Evolutionary conservation across 2,797 vertebrate genomes (phyloP).

Genomic region (Apogon talboti): DNA sequence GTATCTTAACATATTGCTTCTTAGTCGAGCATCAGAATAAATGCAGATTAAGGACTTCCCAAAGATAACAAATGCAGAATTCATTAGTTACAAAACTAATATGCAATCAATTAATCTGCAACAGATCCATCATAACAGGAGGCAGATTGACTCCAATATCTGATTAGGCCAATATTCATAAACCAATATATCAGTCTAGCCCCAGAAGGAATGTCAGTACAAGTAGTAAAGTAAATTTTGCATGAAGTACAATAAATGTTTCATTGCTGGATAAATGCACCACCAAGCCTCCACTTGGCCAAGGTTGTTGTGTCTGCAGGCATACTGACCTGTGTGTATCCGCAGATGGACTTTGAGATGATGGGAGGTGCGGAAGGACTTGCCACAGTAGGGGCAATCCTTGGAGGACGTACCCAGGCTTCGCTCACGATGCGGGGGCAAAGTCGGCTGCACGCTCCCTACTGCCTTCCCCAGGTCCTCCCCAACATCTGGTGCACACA

Average conservation of each 20-base stretch:
- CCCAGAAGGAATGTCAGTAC: constrained; percentile 69
- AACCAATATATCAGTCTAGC: constrained; percentile 64
- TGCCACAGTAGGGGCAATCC: constrained; percentile 98
- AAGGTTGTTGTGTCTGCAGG: not conserved
- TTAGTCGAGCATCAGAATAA: constrained; percentile 4
- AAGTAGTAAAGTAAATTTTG: constrained; percentile 60
- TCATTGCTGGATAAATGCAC: constrained; percentile 37
- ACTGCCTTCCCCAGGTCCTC: constrained; percentile 92
- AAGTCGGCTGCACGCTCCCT: constrained; percentile 88
- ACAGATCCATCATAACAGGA: constrained; percentile 53
- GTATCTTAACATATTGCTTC: not conserved
- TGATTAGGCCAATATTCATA: constrained; percentile 60
- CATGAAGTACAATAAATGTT: constrained; percentile 68
- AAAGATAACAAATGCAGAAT: constrained; percentile 20
- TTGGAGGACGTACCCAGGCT: constrained; percentile 93
- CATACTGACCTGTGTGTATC: constrained; percentile 97
- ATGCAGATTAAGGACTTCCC: constrained; percentile 6
- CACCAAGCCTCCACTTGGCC: not conserved
- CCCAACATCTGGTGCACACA: constrained; percentile 89
- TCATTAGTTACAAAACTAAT: constrained; percentile 43
- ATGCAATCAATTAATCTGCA: constrained; percentile 47
- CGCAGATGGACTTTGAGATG: constrained; percentile 99
- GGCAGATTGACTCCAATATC: constrained; percentile 47
- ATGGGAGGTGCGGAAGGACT: constrained; percentile 98
- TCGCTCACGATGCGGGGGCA: constrained; percentile 93